Percentiles rank a stretch among this genome's conserved stretches.
Conservation (phyloP, 2,888 invertebrate genomes). For the Drosophila tripunctata region DNA sequence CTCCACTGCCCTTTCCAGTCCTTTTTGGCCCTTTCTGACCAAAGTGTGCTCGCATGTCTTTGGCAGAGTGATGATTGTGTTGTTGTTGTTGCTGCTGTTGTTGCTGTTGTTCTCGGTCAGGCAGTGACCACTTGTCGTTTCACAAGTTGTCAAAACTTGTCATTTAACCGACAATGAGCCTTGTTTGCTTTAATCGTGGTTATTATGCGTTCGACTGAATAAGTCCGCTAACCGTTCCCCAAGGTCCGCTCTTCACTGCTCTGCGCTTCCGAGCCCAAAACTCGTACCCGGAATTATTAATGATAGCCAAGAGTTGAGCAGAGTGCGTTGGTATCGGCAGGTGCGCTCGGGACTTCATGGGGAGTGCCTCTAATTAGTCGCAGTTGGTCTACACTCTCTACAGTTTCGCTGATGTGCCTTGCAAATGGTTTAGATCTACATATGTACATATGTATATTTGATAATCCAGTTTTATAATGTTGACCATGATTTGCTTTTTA, state of each 20-base stretch:
- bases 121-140: conserved; percentile 75
- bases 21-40: conserved; percentile 1
- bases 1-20: neutral
- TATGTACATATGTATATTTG: conserved; percentile 43
- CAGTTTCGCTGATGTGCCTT: conserved; percentile 25
- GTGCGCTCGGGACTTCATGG: conserved; percentile 52
- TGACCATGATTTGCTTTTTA: conserved; percentile 20
- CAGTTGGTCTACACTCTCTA: conserved; percentile 12
- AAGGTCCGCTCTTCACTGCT: neutral
- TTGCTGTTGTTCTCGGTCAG: conserved; percentile 36
- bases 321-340: conserved; percentile 58
- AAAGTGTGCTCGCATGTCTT: conserved; percentile 23
- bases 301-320: conserved; percentile 51
- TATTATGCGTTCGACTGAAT: conserved; percentile 77
- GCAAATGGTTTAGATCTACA: neutral
- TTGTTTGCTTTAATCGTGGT: conserved; percentile 83
- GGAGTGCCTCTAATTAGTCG: conserved; percentile 66
- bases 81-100: conserved; percentile 21
- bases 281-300: conserved; percentile 65
- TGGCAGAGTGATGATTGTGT: conserved; percentile 9
- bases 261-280: no score
- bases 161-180: conserved; percentile 83
- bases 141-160: conserved; percentile 83
- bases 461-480: conserved; percentile 40
- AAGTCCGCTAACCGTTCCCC: conserved; percentile 37